These are phyloP conservation scores for Drosophila prosaltans DNA, from an alignment of 1,140 invertebrate species.

Conservation along the genomic window DNA sequence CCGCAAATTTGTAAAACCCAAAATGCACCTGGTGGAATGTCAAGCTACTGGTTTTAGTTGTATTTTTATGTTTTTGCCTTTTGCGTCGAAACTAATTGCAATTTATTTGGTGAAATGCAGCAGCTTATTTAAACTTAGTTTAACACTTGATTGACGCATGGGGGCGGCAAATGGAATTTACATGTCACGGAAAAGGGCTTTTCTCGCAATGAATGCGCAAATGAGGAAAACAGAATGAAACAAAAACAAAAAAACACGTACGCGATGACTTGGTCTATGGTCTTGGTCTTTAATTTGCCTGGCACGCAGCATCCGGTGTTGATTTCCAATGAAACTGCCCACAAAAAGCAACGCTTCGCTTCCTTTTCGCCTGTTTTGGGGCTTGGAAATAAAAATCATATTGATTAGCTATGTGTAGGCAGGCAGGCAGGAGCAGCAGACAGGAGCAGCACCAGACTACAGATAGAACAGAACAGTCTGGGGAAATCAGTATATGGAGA, in stretches of 20 bases:
- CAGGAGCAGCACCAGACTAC: neutral
- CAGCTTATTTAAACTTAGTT: constrained; percentile 23
- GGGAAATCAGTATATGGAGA: constrained; percentile 65
- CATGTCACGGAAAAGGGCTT: constrained; percentile 44
- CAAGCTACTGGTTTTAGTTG: constrained; percentile 8
- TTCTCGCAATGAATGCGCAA: constrained; percentile 35
- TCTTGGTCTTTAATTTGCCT: constrained; percentile 58
- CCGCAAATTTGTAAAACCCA: constrained; percentile 28
- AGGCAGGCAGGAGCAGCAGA: neutral
- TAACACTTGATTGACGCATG: constrained; percentile 60
- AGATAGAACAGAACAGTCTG: constrained; percentile 36
- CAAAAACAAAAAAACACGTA: constrained; percentile 41
- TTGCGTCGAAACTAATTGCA: constrained; percentile 67
- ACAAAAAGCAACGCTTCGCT: constrained; percentile 15
- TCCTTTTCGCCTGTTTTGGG: constrained; percentile 13
- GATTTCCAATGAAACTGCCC: constrained; percentile 52
- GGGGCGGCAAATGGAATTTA: constrained; percentile 54
- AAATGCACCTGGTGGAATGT: constrained; percentile 63
- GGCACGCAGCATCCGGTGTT: constrained; percentile 77
- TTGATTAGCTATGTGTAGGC: constrained; percentile 60
- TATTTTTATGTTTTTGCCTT: constrained; percentile 22
- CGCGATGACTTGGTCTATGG: constrained; percentile 12
- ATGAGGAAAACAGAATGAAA: constrained; percentile 7
- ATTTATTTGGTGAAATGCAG: constrained; percentile 48
- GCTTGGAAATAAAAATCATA: constrained; percentile 64